Base-by-base conservation (phyloP, 2,888 invertebrate species). In the Nasonia oneida region DNA sequence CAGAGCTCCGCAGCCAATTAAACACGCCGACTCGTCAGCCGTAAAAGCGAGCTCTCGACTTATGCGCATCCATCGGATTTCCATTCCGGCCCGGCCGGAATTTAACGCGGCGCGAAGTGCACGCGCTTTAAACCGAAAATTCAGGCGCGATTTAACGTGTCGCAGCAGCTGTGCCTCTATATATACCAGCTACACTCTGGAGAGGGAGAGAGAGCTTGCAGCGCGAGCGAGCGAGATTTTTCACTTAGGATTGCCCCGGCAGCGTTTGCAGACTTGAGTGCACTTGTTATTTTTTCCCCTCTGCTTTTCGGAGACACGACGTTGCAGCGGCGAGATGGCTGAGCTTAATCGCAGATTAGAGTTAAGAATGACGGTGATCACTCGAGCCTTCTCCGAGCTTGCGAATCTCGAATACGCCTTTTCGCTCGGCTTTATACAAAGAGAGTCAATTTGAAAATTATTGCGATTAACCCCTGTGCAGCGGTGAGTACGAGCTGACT, bases 11-110 rank as follows among this genome's bases (percentile, higher is more conserved):
- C 15, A 73, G 75, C 76, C 81, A 81, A 85, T 81, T 85, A 85
- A 70, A 67, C 47, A 12, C 42, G 37, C 4, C 53, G 57, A 67
- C 57, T 84, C 79, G 75, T 70, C 74, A 42, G 33, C 76, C 75
- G 81, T 82, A 81, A 80, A 86, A 84, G 77, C 18, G 74, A 82
- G 81, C 74, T 50, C 79, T 86, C 81, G 53, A 84, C 50, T 81
- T 81, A 74, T 57, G 29, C 61, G 6, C 37, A 53, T 71, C 18
- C 53, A n/a, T 47, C 61, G 64, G 47, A 86, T 79, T 76, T 82
- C 50, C 75, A 78, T 85, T 85, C 75, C 29, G 29, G 64, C 53
- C 33, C 64, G 61, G 50, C 37, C 6, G 57, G 70, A 83, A 39
- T 77, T 81, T 70, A 64, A 57, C 53, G 57, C 57, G 57, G 67